A percentile compares a stretch with the other conserved stretches of the same genome.
phyloP scores from a whole-genome alignment of 2,113 vertebrate species.

The Galemys pyrenaicus region DNA sequence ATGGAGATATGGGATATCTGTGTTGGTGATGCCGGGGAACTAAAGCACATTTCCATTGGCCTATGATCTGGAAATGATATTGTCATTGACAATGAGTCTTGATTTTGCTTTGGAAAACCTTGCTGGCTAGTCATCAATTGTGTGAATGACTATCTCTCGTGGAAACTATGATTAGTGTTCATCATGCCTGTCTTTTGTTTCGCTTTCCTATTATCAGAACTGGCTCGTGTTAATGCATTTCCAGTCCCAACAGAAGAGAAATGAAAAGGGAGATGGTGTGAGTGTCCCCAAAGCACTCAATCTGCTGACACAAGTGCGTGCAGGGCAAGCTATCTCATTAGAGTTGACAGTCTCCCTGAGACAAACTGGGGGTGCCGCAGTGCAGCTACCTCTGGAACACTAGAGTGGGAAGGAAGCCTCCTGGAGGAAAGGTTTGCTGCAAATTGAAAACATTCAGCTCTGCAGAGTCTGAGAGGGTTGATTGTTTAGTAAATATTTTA shows the following conservation, averaged over 20 bases:
- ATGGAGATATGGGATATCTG: not conserved
- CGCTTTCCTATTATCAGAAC: not conserved
- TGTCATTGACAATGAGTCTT: not conserved
- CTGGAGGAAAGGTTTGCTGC: constrained; percentile 44
- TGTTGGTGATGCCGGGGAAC: not conserved
- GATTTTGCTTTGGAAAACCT: not conserved
- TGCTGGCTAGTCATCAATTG: not conserved
- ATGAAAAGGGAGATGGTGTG: not conserved
- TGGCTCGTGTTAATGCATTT: not conserved
- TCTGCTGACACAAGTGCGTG: not conserved
- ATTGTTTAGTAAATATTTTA: constrained; percentile 84
- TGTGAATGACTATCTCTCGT: not conserved
- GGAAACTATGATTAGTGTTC: not conserved
- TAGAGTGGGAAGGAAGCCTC: not conserved
- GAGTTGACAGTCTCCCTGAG: constrained; percentile 10
- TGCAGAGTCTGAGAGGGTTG: constrained; percentile 55
- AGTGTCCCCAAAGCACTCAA: not conserved
- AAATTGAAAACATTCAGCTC: constrained; percentile 56
- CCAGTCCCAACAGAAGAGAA: constrained; percentile 32
- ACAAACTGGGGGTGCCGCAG: not conserved
- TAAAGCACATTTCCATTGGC: not conserved
- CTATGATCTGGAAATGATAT: not conserved
- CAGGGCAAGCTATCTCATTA: not conserved
- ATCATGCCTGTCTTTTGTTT: constrained; percentile 4
- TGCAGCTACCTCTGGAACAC: not conserved